These are phyloP conservation scores for Chauna torquata DNA, from an alignment of 2,113 vertebrate species.

Conservation along the genomic window DNA sequence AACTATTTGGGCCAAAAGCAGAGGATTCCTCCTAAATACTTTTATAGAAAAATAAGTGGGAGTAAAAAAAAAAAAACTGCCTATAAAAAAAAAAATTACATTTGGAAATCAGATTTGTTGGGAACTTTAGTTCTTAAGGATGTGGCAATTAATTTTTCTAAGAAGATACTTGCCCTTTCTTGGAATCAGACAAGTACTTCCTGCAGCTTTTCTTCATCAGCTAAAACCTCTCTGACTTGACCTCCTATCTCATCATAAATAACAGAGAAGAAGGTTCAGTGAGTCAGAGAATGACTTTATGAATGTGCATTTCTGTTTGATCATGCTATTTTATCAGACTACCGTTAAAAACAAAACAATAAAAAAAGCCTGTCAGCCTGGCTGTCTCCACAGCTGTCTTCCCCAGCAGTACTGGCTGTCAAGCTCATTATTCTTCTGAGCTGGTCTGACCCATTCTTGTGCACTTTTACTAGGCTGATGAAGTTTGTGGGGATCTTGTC, in stretches of 20 bases:
- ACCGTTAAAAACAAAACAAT: constrained; percentile 25
- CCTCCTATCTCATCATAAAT: constrained; percentile 32
- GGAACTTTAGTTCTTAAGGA: background rate
- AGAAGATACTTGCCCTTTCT: background rate
- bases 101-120: background rate
- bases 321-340: constrained; percentile 5
- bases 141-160: background rate
- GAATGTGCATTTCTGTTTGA: constrained; percentile 39
- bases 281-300: constrained; percentile 48
- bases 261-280: constrained; percentile 6
- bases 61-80: background rate
- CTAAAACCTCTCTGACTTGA: constrained; percentile 21
- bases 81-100: background rate
- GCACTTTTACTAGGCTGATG: constrained; percentile 11
- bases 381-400: constrained; percentile 45
- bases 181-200: constrained; percentile 52
- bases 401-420: background rate
- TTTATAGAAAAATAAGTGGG: background rate
- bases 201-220: constrained; percentile 30
- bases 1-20: background rate
- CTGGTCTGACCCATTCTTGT: background rate
- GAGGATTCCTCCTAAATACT: background rate
- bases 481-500: constrained; percentile 2
- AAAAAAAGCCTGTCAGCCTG: constrained; percentile 56
- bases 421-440: constrained; percentile 17